These are phyloP conservation scores for Drosophila varians DNA, from an alignment of 1,140 invertebrate species.

Conservation along the genomic window DNA sequence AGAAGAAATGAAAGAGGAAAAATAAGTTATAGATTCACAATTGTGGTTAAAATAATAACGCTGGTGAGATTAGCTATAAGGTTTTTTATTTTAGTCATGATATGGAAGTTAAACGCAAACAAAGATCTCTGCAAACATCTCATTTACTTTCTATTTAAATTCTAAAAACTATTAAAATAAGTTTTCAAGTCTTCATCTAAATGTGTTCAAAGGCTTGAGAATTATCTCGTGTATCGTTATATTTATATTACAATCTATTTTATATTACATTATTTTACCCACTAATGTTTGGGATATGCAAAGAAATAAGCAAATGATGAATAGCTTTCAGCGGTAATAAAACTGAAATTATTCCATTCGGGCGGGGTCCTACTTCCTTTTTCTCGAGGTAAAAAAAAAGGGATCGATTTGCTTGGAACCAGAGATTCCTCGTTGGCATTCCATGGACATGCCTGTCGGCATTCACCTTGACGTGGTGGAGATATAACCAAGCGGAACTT, in stretches of 20 bases:
- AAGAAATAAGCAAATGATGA: slow-evolving; percentile 31
- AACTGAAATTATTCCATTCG: slow-evolving; percentile 36
- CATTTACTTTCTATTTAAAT: too few species aligned
- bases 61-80: not conserved
- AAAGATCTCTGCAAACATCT: too few species aligned
- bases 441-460: slow-evolving; percentile 2
- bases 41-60: slow-evolving; percentile 6
- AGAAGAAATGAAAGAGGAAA: slow-evolving; percentile 17
- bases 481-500: slow-evolving; percentile 35
- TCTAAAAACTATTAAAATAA: too few species aligned
- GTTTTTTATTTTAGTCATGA: too few species aligned
- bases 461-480: slow-evolving; percentile 20
- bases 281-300: not conserved
- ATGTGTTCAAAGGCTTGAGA: too few species aligned
- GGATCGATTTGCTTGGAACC: slow-evolving; percentile 23
- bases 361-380: not conserved
- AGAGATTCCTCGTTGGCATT: slow-evolving; percentile 4
- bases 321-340: slow-evolving; percentile 41
- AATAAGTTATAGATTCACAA: slow-evolving; percentile 24
- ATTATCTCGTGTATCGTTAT: too few species aligned
- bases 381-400: not conserved
- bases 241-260: too few species aligned
- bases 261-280: not conserved
- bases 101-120: too few species aligned
- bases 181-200: too few species aligned